These are phyloP conservation scores for Romanomermis culicivorax DNA, from an alignment of 2,888 invertebrate species.

Conservation along the genomic window DNA sequence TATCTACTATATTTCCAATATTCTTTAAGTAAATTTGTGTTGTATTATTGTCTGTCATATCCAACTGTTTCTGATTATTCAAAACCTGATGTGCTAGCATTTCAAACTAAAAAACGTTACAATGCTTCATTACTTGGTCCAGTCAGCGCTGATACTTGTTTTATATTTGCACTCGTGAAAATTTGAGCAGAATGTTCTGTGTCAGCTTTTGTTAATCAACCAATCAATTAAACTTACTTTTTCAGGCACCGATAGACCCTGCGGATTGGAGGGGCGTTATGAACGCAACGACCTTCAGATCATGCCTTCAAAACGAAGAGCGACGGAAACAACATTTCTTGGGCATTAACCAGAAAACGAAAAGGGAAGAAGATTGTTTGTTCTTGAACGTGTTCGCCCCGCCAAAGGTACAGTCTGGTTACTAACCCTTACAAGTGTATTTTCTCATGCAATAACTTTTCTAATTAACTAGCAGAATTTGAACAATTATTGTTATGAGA, in stretches of 20 bases:
- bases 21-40: too few species aligned
- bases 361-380: conserved; percentile 54
- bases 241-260: conserved; percentile 23
- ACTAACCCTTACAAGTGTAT: not conserved
- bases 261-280: conserved; percentile 27
- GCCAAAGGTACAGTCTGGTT: conserved; percentile 34
- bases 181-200: too few species aligned
- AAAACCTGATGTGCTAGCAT: too few species aligned
- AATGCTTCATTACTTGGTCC: too few species aligned
- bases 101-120: too few species aligned
- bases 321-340: not conserved
- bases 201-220: too few species aligned
- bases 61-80: too few species aligned
- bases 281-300: conserved; percentile 26
- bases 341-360: not conserved
- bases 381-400: conserved; percentile 80
- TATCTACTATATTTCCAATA: too few species aligned
- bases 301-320: conserved; percentile 15
- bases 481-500: not conserved
- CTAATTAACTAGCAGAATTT: not conserved
- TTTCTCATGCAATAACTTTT: not conserved
- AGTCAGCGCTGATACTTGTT: too few species aligned
- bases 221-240: too few species aligned
- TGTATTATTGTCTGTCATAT: too few species aligned
- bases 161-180: too few species aligned